Percentiles rank a stretch among this genome's conserved stretches.
phyloP scores from a whole-genome alignment of 2,888 invertebrate species.

The Rhopalosiphum nymphaeae region DNA sequence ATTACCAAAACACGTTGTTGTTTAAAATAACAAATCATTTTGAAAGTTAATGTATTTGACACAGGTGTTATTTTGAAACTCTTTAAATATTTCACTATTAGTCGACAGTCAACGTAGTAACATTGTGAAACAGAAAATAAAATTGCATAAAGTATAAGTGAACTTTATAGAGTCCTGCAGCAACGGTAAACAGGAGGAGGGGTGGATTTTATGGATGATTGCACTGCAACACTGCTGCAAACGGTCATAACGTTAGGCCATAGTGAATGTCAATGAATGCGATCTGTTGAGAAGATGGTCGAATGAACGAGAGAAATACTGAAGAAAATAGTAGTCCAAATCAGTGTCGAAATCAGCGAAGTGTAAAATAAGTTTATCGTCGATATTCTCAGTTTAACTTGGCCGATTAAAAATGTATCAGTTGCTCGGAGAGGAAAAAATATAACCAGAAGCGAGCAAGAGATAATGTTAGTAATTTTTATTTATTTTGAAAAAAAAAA shows the following conservation, averaged over 20 bases:
- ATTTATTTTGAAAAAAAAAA: not conserved
- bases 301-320: not conserved
- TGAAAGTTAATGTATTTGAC: not conserved
- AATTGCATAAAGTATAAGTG: not conserved
- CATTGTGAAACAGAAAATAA: not conserved
- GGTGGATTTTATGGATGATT: not conserved
- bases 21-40: not conserved
- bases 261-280: slow-evolving; percentile 15
- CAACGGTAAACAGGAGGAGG: not conserved
- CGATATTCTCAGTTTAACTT: not conserved
- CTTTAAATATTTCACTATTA: not conserved
- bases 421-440: not conserved
- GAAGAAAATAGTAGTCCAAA: slow-evolving; percentile 10
- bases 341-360: slow-evolving; percentile 11
- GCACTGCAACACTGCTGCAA: not conserved
- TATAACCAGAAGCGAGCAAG: not conserved
- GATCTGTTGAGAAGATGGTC: not conserved
- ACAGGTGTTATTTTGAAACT: not conserved
- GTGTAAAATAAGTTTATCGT: slow-evolving; percentile 43
- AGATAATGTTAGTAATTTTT: slow-evolving; percentile 18
- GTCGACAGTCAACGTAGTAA: not conserved
- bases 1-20: not conserved
- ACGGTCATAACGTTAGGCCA: slow-evolving; percentile 27
- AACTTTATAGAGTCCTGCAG: not conserved
- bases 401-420: slow-evolving; percentile 48